Percentiles rank a stretch among this genome's conserved stretches.
Conservation (phyloP, 2,797 vertebrate genomes). For the Macroramphosus scolopax region DNA sequence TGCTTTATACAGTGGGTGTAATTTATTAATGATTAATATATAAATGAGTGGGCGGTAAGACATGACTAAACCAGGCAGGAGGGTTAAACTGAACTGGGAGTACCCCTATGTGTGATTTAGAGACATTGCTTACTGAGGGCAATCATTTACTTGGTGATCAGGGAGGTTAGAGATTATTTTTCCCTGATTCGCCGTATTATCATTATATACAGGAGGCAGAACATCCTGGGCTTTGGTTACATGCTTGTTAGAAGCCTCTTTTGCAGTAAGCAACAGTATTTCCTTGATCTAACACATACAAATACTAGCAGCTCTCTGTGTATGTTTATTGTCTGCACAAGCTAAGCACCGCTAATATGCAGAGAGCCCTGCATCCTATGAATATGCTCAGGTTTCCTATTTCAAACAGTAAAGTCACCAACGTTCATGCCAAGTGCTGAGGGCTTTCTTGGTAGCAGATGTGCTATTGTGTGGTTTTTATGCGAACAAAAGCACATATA, state of each 20-base stretch:
- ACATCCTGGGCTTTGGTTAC: constrained; percentile 16
- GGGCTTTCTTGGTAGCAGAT: constrained; percentile 7
- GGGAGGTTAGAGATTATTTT: constrained; percentile 28
- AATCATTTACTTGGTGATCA: constrained; percentile 44
- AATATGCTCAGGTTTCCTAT: no score
- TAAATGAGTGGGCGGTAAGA: constrained; percentile 58
- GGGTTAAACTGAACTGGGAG: constrained; percentile 48
- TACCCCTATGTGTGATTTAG: constrained; percentile 46
- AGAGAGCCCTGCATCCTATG: constrained; percentile 23
- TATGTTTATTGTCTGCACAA: constrained; percentile 28
- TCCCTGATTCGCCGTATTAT: constrained; percentile 11
- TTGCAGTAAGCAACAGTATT: constrained; percentile 21
- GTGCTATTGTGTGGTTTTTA: no score
- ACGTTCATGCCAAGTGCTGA: neutral
- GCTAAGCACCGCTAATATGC: constrained; percentile 27
- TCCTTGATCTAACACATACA: constrained; percentile 32
- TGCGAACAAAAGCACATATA: constrained; percentile 7
- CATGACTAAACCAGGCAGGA: constrained; percentile 56
- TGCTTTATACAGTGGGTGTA: constrained; percentile 40
- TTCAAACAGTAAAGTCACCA: constrained; percentile 2
- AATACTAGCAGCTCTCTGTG: constrained; percentile 19
- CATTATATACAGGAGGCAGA: constrained; percentile 13
- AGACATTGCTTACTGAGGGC: constrained; percentile 34
- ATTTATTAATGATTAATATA: constrained; percentile 58
- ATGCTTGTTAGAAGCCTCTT: constrained; percentile 24